These are phyloP conservation scores for Cinara cedri DNA, from an alignment of 2,888 invertebrate genomes.

Conservation along the genomic window DNA sequence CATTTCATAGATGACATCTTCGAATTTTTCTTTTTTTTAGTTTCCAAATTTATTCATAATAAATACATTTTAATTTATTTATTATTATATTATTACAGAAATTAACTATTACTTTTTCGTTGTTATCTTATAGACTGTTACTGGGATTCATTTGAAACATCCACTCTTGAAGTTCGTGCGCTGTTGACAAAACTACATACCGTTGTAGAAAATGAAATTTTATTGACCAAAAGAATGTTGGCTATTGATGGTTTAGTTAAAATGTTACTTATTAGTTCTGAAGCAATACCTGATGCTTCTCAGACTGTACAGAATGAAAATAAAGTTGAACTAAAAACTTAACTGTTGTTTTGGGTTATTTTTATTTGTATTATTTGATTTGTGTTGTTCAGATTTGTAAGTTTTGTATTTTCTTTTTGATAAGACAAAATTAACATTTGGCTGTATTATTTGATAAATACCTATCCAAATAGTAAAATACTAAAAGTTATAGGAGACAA, in stretches of 20 bases:
- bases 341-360: constrained; percentile 11
- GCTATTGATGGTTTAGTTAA: constrained; percentile 45
- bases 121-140: constrained; percentile 46
- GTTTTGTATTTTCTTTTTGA: neutral
- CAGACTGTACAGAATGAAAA: constrained; percentile 16
- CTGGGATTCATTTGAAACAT: constrained; percentile 42
- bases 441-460: neutral
- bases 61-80: neutral
- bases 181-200: constrained; percentile 34
- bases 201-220: constrained; percentile 52
- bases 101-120: neutral
- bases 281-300: constrained; percentile 37
- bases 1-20: no score
- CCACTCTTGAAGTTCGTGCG: constrained; percentile 40
- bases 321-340: constrained; percentile 26
- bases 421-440: neutral
- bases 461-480: neutral
- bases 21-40: no score
- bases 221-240: constrained; percentile 38
- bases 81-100: neutral
- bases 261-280: constrained; percentile 53
- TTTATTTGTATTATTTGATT: neutral
- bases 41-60: no score
- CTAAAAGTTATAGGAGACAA: neutral
- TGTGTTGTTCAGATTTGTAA: neutral